These are phyloP conservation scores for Melangyna quadrimaculata DNA, from an alignment of 2,888 invertebrate genomes.

Conservation along the genomic window DNA sequence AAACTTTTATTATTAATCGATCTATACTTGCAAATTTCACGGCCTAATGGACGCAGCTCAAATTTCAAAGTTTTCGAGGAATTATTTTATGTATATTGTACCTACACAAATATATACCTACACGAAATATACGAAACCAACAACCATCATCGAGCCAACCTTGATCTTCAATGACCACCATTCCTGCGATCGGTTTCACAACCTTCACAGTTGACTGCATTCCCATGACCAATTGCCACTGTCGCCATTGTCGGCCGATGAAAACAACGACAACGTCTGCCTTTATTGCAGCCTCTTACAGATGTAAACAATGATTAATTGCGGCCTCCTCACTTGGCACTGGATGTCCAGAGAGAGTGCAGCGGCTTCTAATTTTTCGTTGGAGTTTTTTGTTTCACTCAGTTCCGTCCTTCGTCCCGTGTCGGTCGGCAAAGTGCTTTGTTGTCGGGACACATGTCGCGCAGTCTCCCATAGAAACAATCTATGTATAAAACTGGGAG, in stretches of 20 bases:
- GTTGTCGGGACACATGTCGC: constrained; percentile 49
- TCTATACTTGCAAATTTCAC: constrained; percentile 13
- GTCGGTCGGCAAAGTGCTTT: constrained; percentile 34
- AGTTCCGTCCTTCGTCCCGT: not conserved
- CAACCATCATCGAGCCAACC: constrained; percentile 29
- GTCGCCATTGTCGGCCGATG: constrained; percentile 8
- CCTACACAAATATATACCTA: too few species aligned
- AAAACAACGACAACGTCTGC: constrained; percentile 16
- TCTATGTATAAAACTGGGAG: not conserved
- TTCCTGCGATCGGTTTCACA: constrained; percentile 21
- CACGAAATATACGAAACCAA: not conserved
- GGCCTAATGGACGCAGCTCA: constrained; percentile 28
- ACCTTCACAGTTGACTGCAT: constrained; percentile 55
- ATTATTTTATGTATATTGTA: not conserved
- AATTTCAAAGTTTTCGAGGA: constrained; percentile 43
- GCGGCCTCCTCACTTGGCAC: constrained; percentile 11
- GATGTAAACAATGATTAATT: constrained; percentile 57
- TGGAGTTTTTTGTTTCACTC: not conserved
- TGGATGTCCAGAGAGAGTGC: not conserved
- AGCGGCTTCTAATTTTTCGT: constrained; percentile 35
- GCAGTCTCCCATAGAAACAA: constrained; percentile 6
- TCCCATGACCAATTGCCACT: constrained; percentile 57
- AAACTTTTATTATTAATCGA: constrained; percentile 1
- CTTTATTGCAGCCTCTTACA: constrained; percentile 10
- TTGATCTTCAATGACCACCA: constrained; percentile 44